Evolutionary conservation across 2,797 vertebrate genomes (phyloP).

Genomic region (Enoplosus armatus): DNA sequence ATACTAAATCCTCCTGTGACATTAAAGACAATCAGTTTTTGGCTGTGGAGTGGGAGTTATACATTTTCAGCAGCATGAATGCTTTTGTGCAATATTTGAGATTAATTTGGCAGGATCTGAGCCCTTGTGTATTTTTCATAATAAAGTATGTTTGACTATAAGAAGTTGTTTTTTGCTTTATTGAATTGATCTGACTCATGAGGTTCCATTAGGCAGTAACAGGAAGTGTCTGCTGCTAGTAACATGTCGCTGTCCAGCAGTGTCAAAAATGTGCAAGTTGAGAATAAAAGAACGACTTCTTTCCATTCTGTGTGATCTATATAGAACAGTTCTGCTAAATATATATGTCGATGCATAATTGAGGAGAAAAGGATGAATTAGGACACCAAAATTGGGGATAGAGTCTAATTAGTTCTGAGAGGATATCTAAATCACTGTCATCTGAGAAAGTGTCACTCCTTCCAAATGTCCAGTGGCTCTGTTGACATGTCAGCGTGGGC

Average conservation of each 20-base stretch:
- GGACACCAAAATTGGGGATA: conserved; percentile 56
- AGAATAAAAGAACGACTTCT: background rate
- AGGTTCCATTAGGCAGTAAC: background rate
- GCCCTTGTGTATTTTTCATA: conserved; percentile 48
- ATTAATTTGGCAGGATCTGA: conserved; percentile 39
- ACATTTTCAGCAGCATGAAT: conserved; percentile 37
- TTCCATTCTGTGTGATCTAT: conserved; percentile 21
- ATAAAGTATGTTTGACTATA: conserved; percentile 60
- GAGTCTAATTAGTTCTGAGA: conserved; percentile 69
- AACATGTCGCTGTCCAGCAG: background rate
- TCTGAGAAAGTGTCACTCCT: conserved; percentile 46
- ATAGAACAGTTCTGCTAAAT: conserved; percentile 52
- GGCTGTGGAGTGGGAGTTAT: background rate
- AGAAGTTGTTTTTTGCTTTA: background rate
- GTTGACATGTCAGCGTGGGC: conserved; percentile 44
- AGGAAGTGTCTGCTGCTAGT: background rate
- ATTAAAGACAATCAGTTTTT: conserved; percentile 40
- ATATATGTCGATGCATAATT: conserved; percentile 65
- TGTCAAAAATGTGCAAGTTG: background rate
- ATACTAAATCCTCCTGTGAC: background rate
- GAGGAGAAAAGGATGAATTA: conserved; percentile 63
- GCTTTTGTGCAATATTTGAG: conserved; percentile 56
- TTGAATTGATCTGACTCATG: background rate
- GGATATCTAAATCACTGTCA: conserved; percentile 72
- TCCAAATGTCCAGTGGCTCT: conserved; percentile 53